Percentiles rank a stretch among this genome's conserved stretches.
phyloP scores from a whole-genome alignment of 2,797 vertebrate species.

The Chiloscyllium punctatum region DNA sequence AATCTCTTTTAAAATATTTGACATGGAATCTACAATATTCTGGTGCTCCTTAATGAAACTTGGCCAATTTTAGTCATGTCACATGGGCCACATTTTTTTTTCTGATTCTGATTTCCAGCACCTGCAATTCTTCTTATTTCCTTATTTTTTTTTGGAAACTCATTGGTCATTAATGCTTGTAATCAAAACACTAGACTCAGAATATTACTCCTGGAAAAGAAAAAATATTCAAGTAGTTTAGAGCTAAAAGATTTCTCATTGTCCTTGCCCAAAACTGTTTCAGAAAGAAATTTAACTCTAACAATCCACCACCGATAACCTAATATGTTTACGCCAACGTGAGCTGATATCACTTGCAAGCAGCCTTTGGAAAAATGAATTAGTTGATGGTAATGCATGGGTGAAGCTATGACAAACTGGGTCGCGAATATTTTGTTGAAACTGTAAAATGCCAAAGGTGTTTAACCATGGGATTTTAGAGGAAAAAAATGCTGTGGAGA shows the following conservation, averaged over 20 bases:
- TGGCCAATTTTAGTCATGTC: neutral
- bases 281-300: neutral
- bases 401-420: neutral
- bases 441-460: neutral
- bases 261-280: neutral
- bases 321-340: neutral
- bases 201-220: neutral
- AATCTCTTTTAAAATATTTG: neutral
- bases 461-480: neutral
- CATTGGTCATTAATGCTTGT: too few relatives aligned
- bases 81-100: neutral
- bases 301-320: neutral
- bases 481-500: neutral
- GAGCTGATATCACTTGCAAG: neutral
- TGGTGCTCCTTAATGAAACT: neutral
- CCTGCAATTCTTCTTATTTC: too few relatives aligned
- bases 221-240: neutral
- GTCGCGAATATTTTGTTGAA: neutral
- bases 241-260: neutral
- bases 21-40: neutral
- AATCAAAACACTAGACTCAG: neutral
- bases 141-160: neutral
- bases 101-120: too few relatives aligned
- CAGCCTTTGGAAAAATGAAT: neutral
- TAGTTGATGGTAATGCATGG: neutral